These are phyloP conservation scores for Trachelus iudaicus DNA, from an alignment of 2,888 invertebrate species.

Conservation along the genomic window DNA sequence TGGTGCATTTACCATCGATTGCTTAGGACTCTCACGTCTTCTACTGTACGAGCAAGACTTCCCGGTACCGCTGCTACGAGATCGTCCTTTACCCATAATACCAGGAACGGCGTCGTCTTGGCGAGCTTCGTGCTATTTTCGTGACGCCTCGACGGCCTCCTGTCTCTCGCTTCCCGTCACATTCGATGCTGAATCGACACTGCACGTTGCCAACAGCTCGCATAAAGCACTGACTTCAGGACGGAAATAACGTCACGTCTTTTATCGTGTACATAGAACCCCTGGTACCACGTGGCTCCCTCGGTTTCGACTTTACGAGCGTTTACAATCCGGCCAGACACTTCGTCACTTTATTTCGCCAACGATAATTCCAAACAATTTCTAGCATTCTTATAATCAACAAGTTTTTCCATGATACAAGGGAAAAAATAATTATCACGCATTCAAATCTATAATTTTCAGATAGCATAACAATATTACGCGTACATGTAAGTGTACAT, in stretches of 20 bases:
- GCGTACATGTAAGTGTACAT: too few relatives aligned
- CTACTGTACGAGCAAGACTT: neutral
- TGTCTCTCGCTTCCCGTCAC: neutral
- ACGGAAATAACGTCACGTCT: neutral
- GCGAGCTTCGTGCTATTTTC: neutral
- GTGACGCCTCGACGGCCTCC: neutral
- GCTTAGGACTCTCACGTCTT: neutral
- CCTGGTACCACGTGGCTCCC: neutral
- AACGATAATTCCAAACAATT: neutral
- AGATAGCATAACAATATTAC: too few relatives aligned
- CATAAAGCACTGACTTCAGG: neutral
- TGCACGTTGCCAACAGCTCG: neutral
- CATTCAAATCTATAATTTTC: neutral
- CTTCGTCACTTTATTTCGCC: neutral
- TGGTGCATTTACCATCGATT: neutral
- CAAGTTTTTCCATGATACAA: neutral
- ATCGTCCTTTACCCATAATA: neutral
- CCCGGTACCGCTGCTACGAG: neutral
- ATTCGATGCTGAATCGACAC: neutral
- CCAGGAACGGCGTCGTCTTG: neutral
- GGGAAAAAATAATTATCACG: neutral
- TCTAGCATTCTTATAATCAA: neutral
- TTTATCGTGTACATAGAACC: neutral
- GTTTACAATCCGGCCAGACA: neutral
- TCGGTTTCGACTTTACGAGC: neutral